phyloP scores from a whole-genome alignment of 1,140 invertebrate species.

The Listronotus bonariensis region DNA sequence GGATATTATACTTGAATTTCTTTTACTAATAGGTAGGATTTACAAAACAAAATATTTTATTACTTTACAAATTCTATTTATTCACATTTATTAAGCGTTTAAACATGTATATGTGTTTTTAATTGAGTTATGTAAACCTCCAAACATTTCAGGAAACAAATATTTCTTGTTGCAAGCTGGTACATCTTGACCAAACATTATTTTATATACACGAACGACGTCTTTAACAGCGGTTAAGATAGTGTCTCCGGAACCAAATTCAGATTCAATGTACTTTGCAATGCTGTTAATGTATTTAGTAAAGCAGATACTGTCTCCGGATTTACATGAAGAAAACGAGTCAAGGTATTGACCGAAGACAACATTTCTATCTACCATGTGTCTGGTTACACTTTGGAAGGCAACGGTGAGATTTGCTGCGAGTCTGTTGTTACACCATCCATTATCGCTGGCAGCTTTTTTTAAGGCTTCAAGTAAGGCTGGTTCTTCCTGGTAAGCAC shows the following conservation, averaged over 20 bases:
- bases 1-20: no score
- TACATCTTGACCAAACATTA: slow-evolving; percentile 6
- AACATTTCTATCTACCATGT: neutral
- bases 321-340: neutral
- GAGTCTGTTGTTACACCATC: slow-evolving; percentile 5
- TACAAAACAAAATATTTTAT: no score
- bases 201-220: neutral
- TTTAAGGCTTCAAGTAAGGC: neutral
- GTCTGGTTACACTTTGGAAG: neutral
- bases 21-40: no score
- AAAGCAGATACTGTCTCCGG: neutral
- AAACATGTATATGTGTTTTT: no score
- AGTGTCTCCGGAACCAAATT: neutral
- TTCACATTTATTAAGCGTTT: no score
- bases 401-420: neutral
- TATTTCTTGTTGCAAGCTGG: neutral
- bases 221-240: neutral
- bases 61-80: no score
- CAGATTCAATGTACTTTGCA: neutral
- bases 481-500: neutral
- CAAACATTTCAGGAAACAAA: neutral
- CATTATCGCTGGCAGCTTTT: neutral
- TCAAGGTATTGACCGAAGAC: neutral
- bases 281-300: neutral
- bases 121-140: neutral